Percentiles rank a stretch among this genome's conserved stretches.
These are phyloP conservation scores for Sinhomidia bicolor DNA, from an alignment of 2,888 invertebrate genomes.

Conservation along the genomic window DNA sequence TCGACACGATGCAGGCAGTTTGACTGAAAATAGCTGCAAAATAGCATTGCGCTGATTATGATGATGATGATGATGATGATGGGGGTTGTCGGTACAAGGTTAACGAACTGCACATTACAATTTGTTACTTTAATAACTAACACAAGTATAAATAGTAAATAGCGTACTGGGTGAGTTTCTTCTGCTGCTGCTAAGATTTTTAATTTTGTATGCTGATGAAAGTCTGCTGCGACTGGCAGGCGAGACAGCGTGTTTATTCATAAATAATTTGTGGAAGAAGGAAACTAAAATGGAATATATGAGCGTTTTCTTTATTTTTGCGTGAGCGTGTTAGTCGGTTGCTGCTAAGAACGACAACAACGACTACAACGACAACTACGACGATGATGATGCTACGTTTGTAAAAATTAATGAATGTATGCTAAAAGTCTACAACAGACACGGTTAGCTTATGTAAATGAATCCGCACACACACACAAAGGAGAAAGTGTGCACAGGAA, in stretches of 20 bases:
- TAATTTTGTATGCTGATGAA: neutral
- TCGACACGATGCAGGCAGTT: neutral
- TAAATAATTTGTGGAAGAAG: conserved; percentile 11
- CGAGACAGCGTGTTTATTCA: conserved; percentile 9
- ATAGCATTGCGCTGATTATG: neutral
- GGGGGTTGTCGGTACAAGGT: conserved; percentile 1
- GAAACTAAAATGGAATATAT: neutral
- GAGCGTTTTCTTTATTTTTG: neutral
- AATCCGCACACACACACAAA: neutral
- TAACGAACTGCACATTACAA: conserved; percentile 5
- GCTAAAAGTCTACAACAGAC: conserved; percentile 10
- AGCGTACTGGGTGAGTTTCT: neutral
- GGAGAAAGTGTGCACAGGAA: neutral
- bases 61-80: neutral
- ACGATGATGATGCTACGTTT: neutral
- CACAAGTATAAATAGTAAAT: neutral
- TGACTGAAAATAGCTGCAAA: neutral
- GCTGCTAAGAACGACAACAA: no score
- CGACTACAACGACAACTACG: no score
- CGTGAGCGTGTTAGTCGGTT: neutral
- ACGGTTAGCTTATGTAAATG: conserved; percentile 28
- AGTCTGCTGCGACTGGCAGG: neutral
- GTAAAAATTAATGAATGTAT: conserved; percentile 21
- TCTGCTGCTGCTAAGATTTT: neutral
- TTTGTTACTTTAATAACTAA: neutral